These are phyloP conservation scores for Drosophila nr. fundita DNA, from an alignment of 2,888 invertebrate species.

Conservation along the genomic window DNA sequence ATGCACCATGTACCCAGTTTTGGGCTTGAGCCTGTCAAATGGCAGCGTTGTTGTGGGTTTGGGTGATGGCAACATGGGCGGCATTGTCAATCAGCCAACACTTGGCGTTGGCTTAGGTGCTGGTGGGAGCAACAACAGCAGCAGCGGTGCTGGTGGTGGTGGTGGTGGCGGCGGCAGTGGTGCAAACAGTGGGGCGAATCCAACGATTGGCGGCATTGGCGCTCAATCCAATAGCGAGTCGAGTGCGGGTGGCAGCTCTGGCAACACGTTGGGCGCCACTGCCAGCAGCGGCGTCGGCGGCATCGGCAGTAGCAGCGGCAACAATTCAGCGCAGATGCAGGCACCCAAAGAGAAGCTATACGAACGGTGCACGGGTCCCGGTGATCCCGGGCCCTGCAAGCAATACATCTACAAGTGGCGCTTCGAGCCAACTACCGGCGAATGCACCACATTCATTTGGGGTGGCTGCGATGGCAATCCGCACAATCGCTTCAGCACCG, in stretches of 20 bases:
- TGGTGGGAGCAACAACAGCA: slow-evolving; percentile 40
- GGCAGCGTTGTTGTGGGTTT: slow-evolving; percentile 51
- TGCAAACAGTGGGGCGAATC: slow-evolving; percentile 38
- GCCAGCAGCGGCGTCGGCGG: slow-evolving; percentile 24
- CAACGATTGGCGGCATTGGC: slow-evolving; percentile 33
- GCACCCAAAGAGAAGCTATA: slow-evolving; percentile 82
- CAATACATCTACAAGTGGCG: slow-evolving; percentile 89
- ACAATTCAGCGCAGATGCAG: slow-evolving; percentile 68
- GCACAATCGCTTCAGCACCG: slow-evolving; percentile 89
- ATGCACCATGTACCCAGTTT: slow-evolving; percentile 16
- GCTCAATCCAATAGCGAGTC: slow-evolving; percentile 40
- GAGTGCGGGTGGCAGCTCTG: slow-evolving; percentile 40
- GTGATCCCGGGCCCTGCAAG: slow-evolving; percentile 87
- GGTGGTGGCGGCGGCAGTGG: slow-evolving; percentile 3
- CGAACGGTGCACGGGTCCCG: slow-evolving; percentile 85
- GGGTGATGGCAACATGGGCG: slow-evolving; percentile 45
- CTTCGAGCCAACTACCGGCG: slow-evolving; percentile 87
- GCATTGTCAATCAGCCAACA: slow-evolving; percentile 54
- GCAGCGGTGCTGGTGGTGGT: slow-evolving; percentile 8
- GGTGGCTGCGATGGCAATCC: slow-evolving; percentile 89
- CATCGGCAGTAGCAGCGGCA: slow-evolving; percentile 43
- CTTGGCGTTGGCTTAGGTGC: slow-evolving; percentile 33
- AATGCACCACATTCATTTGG: slow-evolving; percentile 88
- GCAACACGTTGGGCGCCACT: slow-evolving; percentile 19
- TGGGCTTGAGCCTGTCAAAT: slow-evolving; percentile 43